These are phyloP conservation scores for Poecilus cupreus DNA, from an alignment of 2,888 invertebrate genomes.

Conservation along the genomic window DNA sequence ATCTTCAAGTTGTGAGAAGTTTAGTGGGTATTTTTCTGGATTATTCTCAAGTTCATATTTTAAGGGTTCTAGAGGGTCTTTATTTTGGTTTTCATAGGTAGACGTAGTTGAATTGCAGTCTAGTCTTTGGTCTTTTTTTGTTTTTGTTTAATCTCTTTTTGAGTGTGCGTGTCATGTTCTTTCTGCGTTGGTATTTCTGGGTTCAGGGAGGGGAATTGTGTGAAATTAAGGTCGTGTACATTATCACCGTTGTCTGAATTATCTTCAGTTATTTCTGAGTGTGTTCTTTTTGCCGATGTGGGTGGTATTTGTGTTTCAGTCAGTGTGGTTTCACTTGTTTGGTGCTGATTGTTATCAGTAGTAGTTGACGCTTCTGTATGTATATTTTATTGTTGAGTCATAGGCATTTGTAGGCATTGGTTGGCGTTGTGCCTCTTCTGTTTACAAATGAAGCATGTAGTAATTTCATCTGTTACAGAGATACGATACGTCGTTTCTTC, in stretches of 20 bases:
- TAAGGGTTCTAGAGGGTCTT: not conserved
- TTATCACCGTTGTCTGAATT: too few relatives aligned
- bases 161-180: too few relatives aligned
- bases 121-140: not conserved
- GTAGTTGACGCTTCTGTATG: too few relatives aligned
- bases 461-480: not conserved
- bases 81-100: not conserved
- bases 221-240: too few relatives aligned
- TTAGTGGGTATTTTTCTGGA: not conserved
- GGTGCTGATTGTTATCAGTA: too few relatives aligned
- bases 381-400: not conserved
- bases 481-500: not conserved
- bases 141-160: too few relatives aligned
- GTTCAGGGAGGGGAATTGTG: too few relatives aligned
- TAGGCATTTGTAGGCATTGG: not conserved
- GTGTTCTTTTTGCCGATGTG: too few relatives aligned
- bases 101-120: not conserved
- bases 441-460: not conserved
- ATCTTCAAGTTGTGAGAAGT: not conserved
- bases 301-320: too few relatives aligned
- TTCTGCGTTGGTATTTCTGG: too few relatives aligned
- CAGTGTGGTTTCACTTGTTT: too few relatives aligned
- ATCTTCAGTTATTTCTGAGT: too few relatives aligned
- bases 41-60: not conserved
- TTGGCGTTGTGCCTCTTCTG: not conserved